Base-by-base conservation (phyloP, 1,140 invertebrate species). In the Tetragonula clypearis region DNA sequence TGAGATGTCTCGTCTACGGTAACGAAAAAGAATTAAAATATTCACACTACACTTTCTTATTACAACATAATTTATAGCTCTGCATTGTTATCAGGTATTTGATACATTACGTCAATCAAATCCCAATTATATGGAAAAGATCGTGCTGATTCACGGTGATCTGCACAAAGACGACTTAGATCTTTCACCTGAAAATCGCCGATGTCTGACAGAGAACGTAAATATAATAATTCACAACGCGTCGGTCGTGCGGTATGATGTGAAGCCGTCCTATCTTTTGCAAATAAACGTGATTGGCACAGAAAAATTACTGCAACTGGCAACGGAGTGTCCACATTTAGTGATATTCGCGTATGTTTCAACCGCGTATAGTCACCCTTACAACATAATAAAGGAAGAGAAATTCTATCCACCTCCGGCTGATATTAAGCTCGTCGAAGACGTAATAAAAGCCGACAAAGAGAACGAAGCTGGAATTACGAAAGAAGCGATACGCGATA, bases 151-250 rank as follows among this genome's bases (percentile, higher is more conserved):
- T 0, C 88, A 95, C 62, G 97, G 97, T 3, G 97, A 98, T 90
- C 96, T 98, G 84, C 93, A 95, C 53, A 86, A 96, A 56, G 95
- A 96, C 0, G 96, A 96, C 0, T 91, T 99, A 1, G 98, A 97
- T 11, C 95, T 99, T 9, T 96, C 94, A 26, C 92, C 96, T 1
- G 93, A 96, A 65, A 96, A 98, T 89, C 92, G 95, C 26, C 92
- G 95, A 74, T 92, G 94, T 2, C 90, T 98, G 0, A 92, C 93
- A 2, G 94, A 96, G 55, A 95, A 96, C 90, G 96, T 97, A 73
- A 88, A 92, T 69, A 96, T 99, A 83, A 97, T 99, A 12, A 98
- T 99, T 92, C 98, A 99, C 92, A 97, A 97, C 30, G 98, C 98
- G 0, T 75, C 73, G 26, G 0, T 58, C 55, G 55, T 75, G 55